Percentiles rank a stretch among this genome's conserved stretches.
These are phyloP conservation scores for Semaprochilodus insignis DNA, from an alignment of 2,797 vertebrate genomes.

Conservation along the genomic window DNA sequence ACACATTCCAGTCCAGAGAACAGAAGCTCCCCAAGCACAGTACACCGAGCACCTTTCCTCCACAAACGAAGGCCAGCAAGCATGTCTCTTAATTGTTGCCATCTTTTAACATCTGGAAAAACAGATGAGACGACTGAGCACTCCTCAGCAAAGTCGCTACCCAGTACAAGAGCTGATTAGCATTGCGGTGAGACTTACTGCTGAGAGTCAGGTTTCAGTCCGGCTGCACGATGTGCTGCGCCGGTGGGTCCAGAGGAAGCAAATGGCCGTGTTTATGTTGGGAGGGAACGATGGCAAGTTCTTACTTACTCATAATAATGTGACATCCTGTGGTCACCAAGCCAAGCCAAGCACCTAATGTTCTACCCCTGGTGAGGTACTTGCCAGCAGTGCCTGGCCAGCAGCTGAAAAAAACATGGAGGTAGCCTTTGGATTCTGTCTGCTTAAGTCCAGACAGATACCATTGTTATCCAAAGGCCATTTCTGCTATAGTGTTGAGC, in stretches of 20 bases:
- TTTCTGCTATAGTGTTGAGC: background rate
- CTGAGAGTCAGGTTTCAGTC: slow-evolving; percentile 42
- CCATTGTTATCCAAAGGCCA: background rate
- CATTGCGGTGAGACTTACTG: slow-evolving; percentile 17
- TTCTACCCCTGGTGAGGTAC: background rate
- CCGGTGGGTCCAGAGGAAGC: slow-evolving; percentile 23
- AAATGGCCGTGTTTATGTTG: slow-evolving; percentile 15
- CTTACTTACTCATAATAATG: slow-evolving; percentile 1
- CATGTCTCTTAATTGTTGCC: slow-evolving; percentile 33
- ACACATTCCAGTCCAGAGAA: slow-evolving; percentile 8
- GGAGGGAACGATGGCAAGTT: background rate
- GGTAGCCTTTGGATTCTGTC: background rate
- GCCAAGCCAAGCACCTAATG: slow-evolving; percentile 1
- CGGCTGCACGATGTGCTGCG: slow-evolving; percentile 8
- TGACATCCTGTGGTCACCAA: background rate
- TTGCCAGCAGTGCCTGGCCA: background rate
- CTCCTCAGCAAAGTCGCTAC: slow-evolving; percentile 10
- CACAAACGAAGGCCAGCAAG: slow-evolving; percentile 6
- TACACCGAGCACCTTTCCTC: slow-evolving; percentile 21
- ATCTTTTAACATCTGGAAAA: slow-evolving; percentile 48
- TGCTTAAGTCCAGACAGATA: background rate
- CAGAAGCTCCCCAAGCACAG: slow-evolving; percentile 14
- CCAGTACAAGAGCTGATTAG: slow-evolving; percentile 31
- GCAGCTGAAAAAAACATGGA: background rate
- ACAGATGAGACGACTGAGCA: slow-evolving; percentile 38